phyloP scores from a whole-genome alignment of 2,888 invertebrate genomes.

The Leptopilina syphax region DNA sequence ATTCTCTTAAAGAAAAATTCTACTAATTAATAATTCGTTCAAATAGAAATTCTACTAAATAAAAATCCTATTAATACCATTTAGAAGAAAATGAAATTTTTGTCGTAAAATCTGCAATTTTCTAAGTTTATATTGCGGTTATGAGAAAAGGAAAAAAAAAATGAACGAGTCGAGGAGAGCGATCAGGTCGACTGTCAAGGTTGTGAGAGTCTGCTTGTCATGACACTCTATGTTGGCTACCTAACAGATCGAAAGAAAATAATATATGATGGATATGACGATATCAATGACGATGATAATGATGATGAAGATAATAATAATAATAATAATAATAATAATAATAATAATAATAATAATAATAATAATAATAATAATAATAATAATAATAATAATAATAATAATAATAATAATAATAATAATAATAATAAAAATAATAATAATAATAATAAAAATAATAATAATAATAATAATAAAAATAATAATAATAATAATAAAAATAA shows the following conservation, averaged over 20 bases:
- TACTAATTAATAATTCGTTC: no score
- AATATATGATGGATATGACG: slow-evolving; percentile 61
- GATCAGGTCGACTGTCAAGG: slow-evolving; percentile 73
- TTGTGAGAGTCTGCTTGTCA: slow-evolving; percentile 67
- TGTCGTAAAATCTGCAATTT: neutral
- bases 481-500: no score
- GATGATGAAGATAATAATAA: slow-evolving; percentile 45
- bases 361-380: no score
- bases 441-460: no score
- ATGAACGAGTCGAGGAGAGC: slow-evolving; percentile 53
- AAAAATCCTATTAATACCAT: no score
- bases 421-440: no score
- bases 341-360: no score
- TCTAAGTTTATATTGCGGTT: slow-evolving; percentile 9
- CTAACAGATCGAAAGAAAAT: slow-evolving; percentile 63
- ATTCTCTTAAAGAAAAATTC: no score
- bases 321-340: slow-evolving; percentile 60
- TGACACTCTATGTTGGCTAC: slow-evolving; percentile 59
- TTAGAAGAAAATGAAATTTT: neutral
- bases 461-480: no score
- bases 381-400: no score
- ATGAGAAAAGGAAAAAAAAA: slow-evolving; percentile 33
- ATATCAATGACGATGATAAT: slow-evolving; percentile 52
- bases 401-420: no score
- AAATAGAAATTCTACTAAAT: no score